Evolutionary conservation across 2,113 vertebrate species (phyloP), one percentile per base, ranked within the genome.

Genomic region (Oncorhynchus clarkii): DNA sequence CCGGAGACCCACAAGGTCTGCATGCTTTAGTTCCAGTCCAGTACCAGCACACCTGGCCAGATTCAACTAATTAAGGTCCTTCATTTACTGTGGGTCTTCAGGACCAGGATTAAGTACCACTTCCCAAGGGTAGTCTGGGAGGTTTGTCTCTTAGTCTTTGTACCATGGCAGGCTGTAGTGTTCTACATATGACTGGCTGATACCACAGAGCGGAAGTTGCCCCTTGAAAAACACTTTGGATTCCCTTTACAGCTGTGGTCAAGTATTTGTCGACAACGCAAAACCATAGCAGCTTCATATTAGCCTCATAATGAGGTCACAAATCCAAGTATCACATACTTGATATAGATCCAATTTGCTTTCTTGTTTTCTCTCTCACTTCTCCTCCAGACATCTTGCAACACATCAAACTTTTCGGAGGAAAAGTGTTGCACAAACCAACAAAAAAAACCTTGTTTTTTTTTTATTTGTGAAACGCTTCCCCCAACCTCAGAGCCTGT

Each of bases 301-400:
- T 66, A 27, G 24, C 24, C 65, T 29, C 65, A 67, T 67, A 67
- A 27, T 14, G 4, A 31, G 65, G 65, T 67, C 65, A 66, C 22
- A 13, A 67, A 29, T 67, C 65, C 65, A 29, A 27, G 26, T 62
- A 71, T 48, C 26, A 20, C 16, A 39, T 16, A 24, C 49, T 71
- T 51, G 7, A 31, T 29, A 67, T 31, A 29, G 26, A 67, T 67
- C 27, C 73, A 29, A 1, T 1, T 70, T 72, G 16, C 5, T 70
- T 80, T 73, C 60, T 54, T 1, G 72, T 69, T 2, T 5, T 11
- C 18, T 49, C 24, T 51, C 26, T 75, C 8, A 1, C 6, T 66
- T 22, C 62, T 57, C 39, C 51, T 79, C 75, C 22, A 67, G 48
- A 80, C 68, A 72, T 76, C 59, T 78, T 72, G 57, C 31, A 76